Base-by-base conservation (phyloP, 2,113 vertebrate genomes). In the Tautogolabrus adspersus region DNA sequence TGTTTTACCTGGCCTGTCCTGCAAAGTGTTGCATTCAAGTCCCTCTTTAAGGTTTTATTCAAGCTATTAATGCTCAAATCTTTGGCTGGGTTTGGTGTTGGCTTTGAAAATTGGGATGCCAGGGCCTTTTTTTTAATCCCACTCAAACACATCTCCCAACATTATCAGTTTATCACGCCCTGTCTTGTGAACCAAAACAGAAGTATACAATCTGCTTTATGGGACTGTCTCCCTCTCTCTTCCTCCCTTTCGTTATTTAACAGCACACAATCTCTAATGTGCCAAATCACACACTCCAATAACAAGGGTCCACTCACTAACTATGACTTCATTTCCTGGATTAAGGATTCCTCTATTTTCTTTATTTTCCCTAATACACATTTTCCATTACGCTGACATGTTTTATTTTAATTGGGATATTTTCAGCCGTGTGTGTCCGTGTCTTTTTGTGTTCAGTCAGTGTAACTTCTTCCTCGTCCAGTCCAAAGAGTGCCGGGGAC, bases 241-340 rank as follows among this genome's bases (percentile, higher is more conserved):
- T 40, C 37, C 5, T 52, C 18, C 51, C 37, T 59, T 5, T 59
- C 15, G 8, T 16, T 72, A 38, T 11, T 34, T 21, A 59, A 46
- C 42, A 16, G 21, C 13, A 10, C 34, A 19, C 37, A 42, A 6
- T 15, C 2, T 18, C 34, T n/a, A 11, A 42, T 42, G 40, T 42
- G 40, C 34, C 54, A 65, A 13, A 54, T 26, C 62, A 38, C 37
- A 18, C 52, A 57, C 56, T 22, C 34, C 6, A 34, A 64, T 2
- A 23, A 23, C 49, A 16, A 62, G 22, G 37, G 44, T 19, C 34
- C 26, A 34, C 1, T 47, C 8, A 22, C 55, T 62, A 42, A 40
- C 42, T 1, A 16, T 75, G 56, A 72, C 65, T 71, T 67, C 7
- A 65, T 70, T 70, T 80, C 80, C 65, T 66, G 72, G 64, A 83